Evolutionary conservation across 2,113 vertebrate species (phyloP).

Genomic region (Astatotilapia flaviijosephi): DNA sequence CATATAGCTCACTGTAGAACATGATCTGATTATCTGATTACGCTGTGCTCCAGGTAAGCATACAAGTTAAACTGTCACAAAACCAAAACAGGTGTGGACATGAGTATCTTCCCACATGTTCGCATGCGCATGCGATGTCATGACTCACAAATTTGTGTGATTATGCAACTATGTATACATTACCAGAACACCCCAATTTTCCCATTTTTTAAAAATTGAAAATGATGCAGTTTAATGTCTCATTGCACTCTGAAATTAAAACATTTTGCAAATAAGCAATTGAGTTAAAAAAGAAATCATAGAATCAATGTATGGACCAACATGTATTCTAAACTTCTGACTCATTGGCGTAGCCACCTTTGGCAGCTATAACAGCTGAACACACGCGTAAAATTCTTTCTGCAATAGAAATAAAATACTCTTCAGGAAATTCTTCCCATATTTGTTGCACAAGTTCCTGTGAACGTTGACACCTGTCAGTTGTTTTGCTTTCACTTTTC

Average conservation of each 20-base stretch:
- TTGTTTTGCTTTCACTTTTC: neutral
- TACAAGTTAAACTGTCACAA: neutral
- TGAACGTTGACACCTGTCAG: fast-evolving
- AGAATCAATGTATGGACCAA: fast-evolving
- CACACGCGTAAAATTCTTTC: fast-evolving
- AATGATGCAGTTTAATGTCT: neutral
- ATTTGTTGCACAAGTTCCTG: neutral
- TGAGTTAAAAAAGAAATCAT: neutral
- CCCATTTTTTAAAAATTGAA: fast-evolving
- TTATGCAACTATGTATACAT: fast-evolving
- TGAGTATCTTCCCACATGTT: neutral
- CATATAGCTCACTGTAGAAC: neutral
- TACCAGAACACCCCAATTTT: neutral
- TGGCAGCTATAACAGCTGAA: neutral
- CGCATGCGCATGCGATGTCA: fast-evolving
- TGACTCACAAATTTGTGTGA: neutral
- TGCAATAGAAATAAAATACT: neutral
- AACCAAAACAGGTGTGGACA: fast-evolving
- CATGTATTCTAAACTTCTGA: fast-evolving
- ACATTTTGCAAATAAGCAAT: fast-evolving
- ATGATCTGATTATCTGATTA: fast-evolving
- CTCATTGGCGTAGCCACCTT: neutral
- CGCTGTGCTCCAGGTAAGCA: neutral
- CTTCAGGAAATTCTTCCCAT: neutral
- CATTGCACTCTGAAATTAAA: neutral